Conservation (phyloP, 2,113 vertebrate species). For the Tetraodon nigroviridis region DNA sequence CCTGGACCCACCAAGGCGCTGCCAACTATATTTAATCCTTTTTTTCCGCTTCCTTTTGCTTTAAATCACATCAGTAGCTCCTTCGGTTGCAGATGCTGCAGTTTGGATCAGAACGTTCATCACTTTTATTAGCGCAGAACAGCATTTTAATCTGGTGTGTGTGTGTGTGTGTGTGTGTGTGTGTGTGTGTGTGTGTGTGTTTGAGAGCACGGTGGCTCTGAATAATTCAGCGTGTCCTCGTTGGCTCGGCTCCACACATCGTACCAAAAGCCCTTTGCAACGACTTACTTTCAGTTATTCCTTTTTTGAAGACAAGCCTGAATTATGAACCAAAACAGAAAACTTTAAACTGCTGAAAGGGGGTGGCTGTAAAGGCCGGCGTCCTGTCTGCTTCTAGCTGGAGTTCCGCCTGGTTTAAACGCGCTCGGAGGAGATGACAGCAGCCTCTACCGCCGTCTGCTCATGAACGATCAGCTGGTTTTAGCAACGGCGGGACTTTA, state of each 20-base stretch:
- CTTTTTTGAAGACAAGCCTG: background rate
- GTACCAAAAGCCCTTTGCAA: too few relatives aligned
- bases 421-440: too few relatives aligned
- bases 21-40: too few relatives aligned
- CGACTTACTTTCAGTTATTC: too few relatives aligned
- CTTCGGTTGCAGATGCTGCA: too few relatives aligned
- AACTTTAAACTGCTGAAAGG: background rate
- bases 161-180: too few relatives aligned
- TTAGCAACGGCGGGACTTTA: background rate
- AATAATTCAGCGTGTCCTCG: conserved; percentile 59
- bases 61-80: too few relatives aligned
- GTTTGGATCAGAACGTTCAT: background rate
- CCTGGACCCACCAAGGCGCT: too few relatives aligned
- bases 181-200: background rate
- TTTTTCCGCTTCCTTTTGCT: too few relatives aligned
- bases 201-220: conserved; percentile 54
- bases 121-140: background rate
- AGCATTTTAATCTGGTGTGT: background rate
- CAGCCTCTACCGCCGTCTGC: background rate
- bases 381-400: too few relatives aligned
- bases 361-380: too few relatives aligned
- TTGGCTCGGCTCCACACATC: conserved; percentile 32
- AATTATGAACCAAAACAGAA: background rate
- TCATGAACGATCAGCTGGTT: conserved; percentile 21
- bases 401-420: too few relatives aligned